Conservation (phyloP, 2,113 vertebrate genomes). For the Melanerpes formicivorus region DNA sequence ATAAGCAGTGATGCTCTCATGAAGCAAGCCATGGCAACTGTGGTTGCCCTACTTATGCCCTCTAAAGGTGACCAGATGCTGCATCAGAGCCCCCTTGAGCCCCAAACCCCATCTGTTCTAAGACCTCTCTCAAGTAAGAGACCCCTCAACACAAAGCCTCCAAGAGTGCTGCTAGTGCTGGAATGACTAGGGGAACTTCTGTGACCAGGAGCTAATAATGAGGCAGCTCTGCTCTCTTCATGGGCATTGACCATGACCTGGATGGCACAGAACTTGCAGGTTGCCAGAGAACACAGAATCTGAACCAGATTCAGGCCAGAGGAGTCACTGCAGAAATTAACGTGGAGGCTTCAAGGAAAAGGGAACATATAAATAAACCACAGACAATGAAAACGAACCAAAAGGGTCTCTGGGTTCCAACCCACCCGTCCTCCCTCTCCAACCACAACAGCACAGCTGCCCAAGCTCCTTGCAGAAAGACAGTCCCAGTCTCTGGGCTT, state of each 20-base stretch:
- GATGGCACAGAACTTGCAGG: slow-evolving; percentile 1
- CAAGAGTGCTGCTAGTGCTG: slow-evolving; percentile 41
- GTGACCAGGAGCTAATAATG: slow-evolving; percentile 3
- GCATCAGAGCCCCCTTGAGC: background rate
- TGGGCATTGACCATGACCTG: background rate
- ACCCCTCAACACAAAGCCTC: slow-evolving; percentile 40
- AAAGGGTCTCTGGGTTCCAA: slow-evolving; percentile 58
- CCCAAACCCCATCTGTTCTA: background rate
- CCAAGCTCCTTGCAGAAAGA: slow-evolving; percentile 33
- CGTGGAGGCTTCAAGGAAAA: slow-evolving; percentile 38
- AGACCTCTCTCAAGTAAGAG: slow-evolving; percentile 19
- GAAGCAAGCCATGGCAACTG: slow-evolving; percentile 22
- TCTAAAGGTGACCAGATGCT: slow-evolving; percentile 13
- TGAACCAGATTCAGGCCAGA: slow-evolving; percentile 35
- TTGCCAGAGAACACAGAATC: slow-evolving; percentile 46
- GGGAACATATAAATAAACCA: slow-evolving; percentile 73
- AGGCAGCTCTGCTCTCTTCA: slow-evolving; percentile 51
- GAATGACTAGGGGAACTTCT: background rate
- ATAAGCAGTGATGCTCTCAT: background rate
- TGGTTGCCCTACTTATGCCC: slow-evolving; percentile 19
- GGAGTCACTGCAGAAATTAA: slow-evolving; percentile 57
- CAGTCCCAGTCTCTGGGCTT: slow-evolving; percentile 35
- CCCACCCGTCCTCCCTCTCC: slow-evolving; percentile 49
- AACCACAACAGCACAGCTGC: slow-evolving; percentile 39
- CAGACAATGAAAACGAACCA: slow-evolving; percentile 54